Evolutionary conservation across 37 sponge, comb jelly and placozoan genomes (phyloP).

Genomic region (Halisarca cf. caerulea): DNA sequence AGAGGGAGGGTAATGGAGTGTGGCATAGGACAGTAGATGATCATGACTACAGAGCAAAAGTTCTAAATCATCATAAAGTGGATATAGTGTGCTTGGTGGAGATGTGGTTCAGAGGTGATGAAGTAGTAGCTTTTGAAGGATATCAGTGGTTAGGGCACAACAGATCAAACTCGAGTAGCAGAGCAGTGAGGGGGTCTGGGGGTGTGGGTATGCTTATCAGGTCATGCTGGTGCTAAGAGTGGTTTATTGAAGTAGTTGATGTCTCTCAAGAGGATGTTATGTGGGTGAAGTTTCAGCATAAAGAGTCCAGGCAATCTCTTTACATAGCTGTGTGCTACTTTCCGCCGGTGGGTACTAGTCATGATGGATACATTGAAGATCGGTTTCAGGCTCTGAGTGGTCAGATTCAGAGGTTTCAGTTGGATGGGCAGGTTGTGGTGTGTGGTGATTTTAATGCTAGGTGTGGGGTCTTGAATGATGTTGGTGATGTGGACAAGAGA

Average conservation of each 20-base stretch:
- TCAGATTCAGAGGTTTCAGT: background rate
- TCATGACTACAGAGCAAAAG: no score
- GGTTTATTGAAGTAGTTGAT: background rate
- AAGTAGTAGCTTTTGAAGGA: background rate
- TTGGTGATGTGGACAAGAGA: background rate
- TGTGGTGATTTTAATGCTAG: no score
- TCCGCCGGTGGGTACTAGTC: background rate
- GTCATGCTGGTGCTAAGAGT: background rate
- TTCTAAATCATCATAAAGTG: no score
- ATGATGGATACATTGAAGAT: background rate
- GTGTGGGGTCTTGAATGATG: background rate
- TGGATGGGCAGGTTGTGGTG: background rate
- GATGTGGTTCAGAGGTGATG: no score
- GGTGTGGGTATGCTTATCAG: background rate
- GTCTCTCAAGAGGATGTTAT: background rate
- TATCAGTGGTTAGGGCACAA: background rate
- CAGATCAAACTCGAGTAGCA: background rate
- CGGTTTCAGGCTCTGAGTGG: background rate
- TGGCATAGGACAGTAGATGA: no score
- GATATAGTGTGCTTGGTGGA: no score
- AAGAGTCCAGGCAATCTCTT: background rate
- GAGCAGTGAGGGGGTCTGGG: background rate
- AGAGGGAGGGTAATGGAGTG: no score
- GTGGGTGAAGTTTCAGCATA: background rate
- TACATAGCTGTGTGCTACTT: background rate